A percentile compares a stretch with the other conserved stretches of the same genome.
Evolutionary conservation across 1,140 invertebrate genomes (phyloP).

Genomic region (Cardiocondyla obscurior): DNA sequence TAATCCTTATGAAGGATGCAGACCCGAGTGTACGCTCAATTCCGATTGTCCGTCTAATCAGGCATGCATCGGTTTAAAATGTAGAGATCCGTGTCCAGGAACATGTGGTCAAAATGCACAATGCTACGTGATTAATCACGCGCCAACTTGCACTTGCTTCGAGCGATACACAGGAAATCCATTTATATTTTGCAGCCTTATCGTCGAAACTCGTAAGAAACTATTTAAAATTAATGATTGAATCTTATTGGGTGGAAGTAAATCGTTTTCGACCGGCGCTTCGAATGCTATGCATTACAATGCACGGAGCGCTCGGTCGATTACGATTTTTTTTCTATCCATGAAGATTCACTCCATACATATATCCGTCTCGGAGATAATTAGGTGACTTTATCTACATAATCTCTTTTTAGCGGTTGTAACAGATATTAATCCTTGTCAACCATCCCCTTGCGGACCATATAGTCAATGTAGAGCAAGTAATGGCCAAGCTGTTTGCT

Average conservation of each 20-base stretch:
- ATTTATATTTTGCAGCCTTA: slow-evolving; percentile 80
- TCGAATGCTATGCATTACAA: no score
- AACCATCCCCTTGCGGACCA: slow-evolving; percentile 91
- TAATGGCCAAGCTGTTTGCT: slow-evolving; percentile 87
- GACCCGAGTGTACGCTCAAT: slow-evolving; percentile 90
- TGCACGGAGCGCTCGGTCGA: no score
- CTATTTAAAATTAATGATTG: background rate
- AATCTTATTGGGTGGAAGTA: no score
- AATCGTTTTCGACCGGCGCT: no score
- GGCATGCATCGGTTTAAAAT: slow-evolving; percentile 90
- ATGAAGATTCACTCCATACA: no score
- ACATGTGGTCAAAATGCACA: slow-evolving; percentile 82
- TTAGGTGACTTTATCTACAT: background rate
- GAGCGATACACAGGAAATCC: slow-evolving; percentile 89
- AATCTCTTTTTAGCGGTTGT: slow-evolving; percentile 56
- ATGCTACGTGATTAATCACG: slow-evolving; percentile 81
- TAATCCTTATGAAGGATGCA: slow-evolving; percentile 86
- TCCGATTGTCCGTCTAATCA: slow-evolving; percentile 88
- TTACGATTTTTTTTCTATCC: no score
- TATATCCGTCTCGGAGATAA: background rate
- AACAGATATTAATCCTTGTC: slow-evolving; percentile 86
- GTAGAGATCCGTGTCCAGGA: slow-evolving; percentile 88
- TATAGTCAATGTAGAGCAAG: slow-evolving; percentile 90
- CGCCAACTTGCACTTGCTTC: slow-evolving; percentile 82
- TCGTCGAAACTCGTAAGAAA: slow-evolving; percentile 54